Percentiles rank a stretch among this genome's conserved stretches.
These are phyloP conservation scores for Blennius ocellaris DNA, from an alignment of 2,113 vertebrate genomes.

Conservation along the genomic window DNA sequence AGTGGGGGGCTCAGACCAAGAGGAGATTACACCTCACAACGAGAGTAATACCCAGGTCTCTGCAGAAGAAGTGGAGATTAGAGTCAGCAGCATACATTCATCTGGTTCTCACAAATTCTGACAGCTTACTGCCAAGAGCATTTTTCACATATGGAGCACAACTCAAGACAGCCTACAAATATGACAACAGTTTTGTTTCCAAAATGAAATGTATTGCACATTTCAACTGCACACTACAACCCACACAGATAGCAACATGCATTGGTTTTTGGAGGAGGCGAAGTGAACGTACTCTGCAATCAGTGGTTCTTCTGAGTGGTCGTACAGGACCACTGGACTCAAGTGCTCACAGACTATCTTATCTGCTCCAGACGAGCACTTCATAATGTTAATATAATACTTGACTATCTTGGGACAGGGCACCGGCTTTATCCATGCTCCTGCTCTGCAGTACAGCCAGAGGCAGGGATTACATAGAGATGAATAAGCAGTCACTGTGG, in stretches of 20 bases:
- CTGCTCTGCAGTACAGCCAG: slow-evolving; percentile 44
- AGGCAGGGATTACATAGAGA: slow-evolving; percentile 61
- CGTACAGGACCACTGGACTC: slow-evolving; percentile 49
- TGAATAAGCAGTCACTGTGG: slow-evolving; percentile 61
- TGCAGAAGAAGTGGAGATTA: slow-evolving; percentile 72
- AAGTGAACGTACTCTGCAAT: slow-evolving; percentile 56
- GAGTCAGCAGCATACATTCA: slow-evolving; percentile 57
- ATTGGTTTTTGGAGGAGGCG: slow-evolving; percentile 24
- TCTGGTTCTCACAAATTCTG: slow-evolving; percentile 52
- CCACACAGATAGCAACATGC: slow-evolving; percentile 1
- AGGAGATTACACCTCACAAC: slow-evolving; percentile 76
- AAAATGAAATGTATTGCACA: not conserved
- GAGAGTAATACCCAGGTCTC: slow-evolving; percentile 72
- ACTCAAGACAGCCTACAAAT: slow-evolving; percentile 38
- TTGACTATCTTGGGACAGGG: slow-evolving; percentile 49
- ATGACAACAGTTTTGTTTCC: slow-evolving; percentile 39
- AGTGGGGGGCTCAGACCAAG: slow-evolving; percentile 60
- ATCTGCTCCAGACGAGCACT: slow-evolving; percentile 66
- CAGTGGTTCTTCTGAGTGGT: slow-evolving; percentile 46
- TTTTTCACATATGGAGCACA: slow-evolving; percentile 47
- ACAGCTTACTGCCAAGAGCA: slow-evolving; percentile 34
- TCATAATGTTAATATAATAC: slow-evolving; percentile 68
- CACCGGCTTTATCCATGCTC: slow-evolving; percentile 39
- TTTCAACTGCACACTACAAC: not conserved
- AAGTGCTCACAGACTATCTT: slow-evolving; percentile 65